phyloP scores from a whole-genome alignment of 2,888 invertebrate genomes.

The Helleia helle region DNA sequence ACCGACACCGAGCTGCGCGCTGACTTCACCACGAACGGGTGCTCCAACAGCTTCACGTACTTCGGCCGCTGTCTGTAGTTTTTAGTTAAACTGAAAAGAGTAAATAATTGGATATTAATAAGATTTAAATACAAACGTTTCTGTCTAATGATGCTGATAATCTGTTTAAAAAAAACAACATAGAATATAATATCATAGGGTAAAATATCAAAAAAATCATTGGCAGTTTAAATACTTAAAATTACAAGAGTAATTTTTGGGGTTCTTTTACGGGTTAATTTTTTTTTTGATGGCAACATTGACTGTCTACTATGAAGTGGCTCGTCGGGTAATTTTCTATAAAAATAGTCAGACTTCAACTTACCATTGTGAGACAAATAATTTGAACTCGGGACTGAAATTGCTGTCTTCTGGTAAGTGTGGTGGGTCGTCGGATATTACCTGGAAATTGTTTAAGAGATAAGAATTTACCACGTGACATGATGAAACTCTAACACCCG shows the following conservation, averaged over 20 bases:
- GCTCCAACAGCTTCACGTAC: slow-evolving; percentile 91
- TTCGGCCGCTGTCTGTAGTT: slow-evolving; percentile 95
- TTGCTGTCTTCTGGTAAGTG: slow-evolving; percentile 83
- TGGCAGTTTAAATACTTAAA: too few species aligned
- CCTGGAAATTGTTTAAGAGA: slow-evolving; percentile 38
- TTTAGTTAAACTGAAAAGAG: slow-evolving; percentile 85
- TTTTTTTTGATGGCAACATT: too few species aligned
- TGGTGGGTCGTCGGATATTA: slow-evolving; percentile 92
- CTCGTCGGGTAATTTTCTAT: too few species aligned
- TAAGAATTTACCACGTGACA: too few species aligned
- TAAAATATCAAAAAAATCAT: too few species aligned
- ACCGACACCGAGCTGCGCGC: slow-evolving; percentile 81
- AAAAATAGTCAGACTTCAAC: too few species aligned
- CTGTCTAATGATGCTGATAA: not conserved
- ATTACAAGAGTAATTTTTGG: too few species aligned
- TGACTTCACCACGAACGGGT: slow-evolving; percentile 89
- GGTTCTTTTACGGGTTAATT: too few species aligned
- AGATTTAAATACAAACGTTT: not conserved
- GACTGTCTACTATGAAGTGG: too few species aligned
- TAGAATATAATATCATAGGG: too few species aligned
- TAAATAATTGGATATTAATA: not conserved
- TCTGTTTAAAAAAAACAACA: not conserved
- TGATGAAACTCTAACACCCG: too few species aligned
- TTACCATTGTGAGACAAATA: slow-evolving; percentile 93
- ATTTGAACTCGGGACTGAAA: slow-evolving; percentile 90